Evolutionary conservation across 2,113 vertebrate genomes (phyloP).

Genomic region (Motacilla tschutschensis): DNA sequence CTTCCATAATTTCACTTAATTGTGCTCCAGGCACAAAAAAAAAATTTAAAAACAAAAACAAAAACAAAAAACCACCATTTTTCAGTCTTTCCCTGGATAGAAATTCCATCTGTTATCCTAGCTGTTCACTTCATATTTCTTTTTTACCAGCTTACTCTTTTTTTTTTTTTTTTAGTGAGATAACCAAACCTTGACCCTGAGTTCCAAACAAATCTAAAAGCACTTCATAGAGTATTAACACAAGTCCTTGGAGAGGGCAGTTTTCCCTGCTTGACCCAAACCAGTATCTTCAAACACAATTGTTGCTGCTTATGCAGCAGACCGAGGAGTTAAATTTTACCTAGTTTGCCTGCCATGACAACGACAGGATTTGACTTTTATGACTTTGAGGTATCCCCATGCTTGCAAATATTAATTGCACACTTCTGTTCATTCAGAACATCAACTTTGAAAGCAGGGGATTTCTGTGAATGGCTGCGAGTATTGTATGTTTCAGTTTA

Average conservation of each 20-base stretch:
- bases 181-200: neutral
- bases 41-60: neutral
- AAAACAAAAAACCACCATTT: neutral
- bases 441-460: neutral
- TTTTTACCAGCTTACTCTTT: neutral
- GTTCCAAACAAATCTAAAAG: neutral
- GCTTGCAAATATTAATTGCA: neutral
- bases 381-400: neutral
- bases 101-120: constrained; percentile 5
- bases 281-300: neutral
- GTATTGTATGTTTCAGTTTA: neutral
- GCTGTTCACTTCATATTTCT: neutral
- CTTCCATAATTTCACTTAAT: neutral
- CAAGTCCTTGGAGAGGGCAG: neutral
- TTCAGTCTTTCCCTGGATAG: neutral
- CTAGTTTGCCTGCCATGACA: neutral
- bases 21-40: neutral
- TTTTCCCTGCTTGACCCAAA: neutral
- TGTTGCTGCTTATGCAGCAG: neutral
- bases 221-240: neutral
- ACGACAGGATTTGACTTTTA: neutral
- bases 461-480: neutral
- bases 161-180: neutral
- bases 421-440: neutral
- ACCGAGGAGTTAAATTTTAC: neutral